Evolutionary conservation across 2,797 vertebrate genomes (phyloP).

Genomic region (Sebastes vulpes): DNA sequence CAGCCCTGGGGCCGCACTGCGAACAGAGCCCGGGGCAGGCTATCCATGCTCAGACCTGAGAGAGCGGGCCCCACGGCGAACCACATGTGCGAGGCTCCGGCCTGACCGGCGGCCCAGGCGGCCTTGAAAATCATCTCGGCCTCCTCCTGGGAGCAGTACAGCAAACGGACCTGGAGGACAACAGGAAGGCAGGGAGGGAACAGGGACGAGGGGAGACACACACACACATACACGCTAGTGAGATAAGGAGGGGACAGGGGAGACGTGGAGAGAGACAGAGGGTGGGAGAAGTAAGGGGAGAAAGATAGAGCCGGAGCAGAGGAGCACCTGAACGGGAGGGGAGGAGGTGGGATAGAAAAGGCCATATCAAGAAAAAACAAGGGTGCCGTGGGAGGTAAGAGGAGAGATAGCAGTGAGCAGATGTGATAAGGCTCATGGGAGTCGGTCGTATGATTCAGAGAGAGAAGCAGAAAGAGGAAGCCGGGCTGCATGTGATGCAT

Average conservation of each 20-base stretch:
- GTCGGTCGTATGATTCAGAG: slow-evolving; percentile 37
- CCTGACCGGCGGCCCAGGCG: slow-evolving; percentile 91
- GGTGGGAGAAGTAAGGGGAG: slow-evolving; percentile 67
- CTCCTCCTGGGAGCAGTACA: slow-evolving; percentile 96
- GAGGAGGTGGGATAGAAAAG: slow-evolving; percentile 47
- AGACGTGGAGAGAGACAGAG: slow-evolving; percentile 70
- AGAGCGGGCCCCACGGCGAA: slow-evolving; percentile 93
- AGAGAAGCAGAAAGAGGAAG: slow-evolving; percentile 27
- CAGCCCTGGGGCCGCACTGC: slow-evolving; percentile 93
- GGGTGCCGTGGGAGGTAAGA: slow-evolving; percentile 42
- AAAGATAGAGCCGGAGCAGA: slow-evolving; percentile 65
- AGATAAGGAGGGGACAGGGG: slow-evolving; percentile 78
- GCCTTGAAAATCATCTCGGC: slow-evolving; percentile 92
- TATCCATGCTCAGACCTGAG: slow-evolving; percentile 88
- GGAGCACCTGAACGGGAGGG: slow-evolving; percentile 44
- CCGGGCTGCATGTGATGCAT: slow-evolving; percentile 24
- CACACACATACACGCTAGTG: slow-evolving; percentile 82
- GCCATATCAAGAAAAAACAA: slow-evolving; percentile 55
- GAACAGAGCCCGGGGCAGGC: slow-evolving; percentile 91
- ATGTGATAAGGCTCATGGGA: slow-evolving; percentile 64
- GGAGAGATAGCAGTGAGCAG: slow-evolving; percentile 52
- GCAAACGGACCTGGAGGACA: slow-evolving; percentile 89
- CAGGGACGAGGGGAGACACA: slow-evolving; percentile 74
- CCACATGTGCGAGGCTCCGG: slow-evolving; percentile 94
- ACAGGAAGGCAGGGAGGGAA: slow-evolving; percentile 68